These are phyloP conservation scores for Papilio dardanus DNA, from an alignment of 1,140 invertebrate species.

Conservation along the genomic window DNA sequence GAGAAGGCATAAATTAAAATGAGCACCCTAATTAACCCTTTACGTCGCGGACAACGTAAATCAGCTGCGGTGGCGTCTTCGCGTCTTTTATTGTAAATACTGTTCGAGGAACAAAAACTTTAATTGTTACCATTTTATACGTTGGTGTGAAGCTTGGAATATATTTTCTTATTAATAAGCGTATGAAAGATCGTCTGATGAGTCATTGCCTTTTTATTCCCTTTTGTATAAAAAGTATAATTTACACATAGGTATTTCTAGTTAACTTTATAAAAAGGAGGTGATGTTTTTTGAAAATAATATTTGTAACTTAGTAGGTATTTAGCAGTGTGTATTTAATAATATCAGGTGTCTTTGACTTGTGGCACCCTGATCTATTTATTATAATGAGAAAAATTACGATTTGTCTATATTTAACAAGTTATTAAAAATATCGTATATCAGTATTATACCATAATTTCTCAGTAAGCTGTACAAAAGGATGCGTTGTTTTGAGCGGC, in stretches of 20 bases:
- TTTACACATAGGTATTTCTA: no score
- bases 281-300: no score
- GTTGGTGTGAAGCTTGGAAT: background rate
- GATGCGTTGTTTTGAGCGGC: conserved; percentile 62
- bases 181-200: conserved; percentile 7
- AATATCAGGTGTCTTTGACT: no score
- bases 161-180: conserved; percentile 12
- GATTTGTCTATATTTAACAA: conserved; percentile 42
- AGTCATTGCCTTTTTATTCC: background rate
- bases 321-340: no score
- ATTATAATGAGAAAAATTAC: no score
- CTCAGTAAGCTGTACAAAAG: conserved; percentile 61
- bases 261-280: no score
- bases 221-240: no score
- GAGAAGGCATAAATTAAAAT: conserved; percentile 59
- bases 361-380: no score
- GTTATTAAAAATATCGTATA: conserved; percentile 45
- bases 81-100: conserved; percentile 51
- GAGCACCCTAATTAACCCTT: conserved; percentile 69
- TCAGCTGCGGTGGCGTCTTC: conserved; percentile 51
- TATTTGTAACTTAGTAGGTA: no score
- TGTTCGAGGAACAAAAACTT: conserved; percentile 30
- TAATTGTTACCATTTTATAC: conserved; percentile 31
- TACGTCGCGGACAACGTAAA: conserved; percentile 58
- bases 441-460: conserved; percentile 44